phyloP scores from a whole-genome alignment of 2,888 invertebrate species.

The Troides aeacus region DNA sequence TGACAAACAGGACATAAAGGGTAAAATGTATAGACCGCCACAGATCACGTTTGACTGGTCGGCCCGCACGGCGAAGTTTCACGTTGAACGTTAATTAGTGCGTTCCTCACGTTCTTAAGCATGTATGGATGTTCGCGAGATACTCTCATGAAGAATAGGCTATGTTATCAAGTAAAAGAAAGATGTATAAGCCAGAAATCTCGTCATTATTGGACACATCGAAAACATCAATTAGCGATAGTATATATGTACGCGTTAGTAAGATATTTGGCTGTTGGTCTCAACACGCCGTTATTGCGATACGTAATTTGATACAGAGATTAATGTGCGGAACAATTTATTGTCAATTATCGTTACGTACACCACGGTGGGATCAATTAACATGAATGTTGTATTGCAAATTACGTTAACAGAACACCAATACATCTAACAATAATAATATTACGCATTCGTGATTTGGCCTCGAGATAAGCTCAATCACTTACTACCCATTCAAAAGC shows the following conservation, averaged over 20 bases:
- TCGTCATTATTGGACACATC: constrained; percentile 22
- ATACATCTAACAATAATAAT: constrained; percentile 50
- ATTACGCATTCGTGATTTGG: constrained; percentile 62
- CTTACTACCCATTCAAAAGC: constrained; percentile 35
- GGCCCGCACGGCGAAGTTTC: constrained; percentile 66
- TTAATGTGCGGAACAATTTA: constrained; percentile 76
- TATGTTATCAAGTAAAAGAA: constrained; percentile 33
- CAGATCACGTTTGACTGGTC: constrained; percentile 61
- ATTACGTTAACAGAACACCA: constrained; percentile 62
- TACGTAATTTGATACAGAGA: constrained; percentile 70
- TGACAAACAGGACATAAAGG: constrained; percentile 47
- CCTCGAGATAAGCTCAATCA: constrained; percentile 35
- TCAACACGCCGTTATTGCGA: constrained; percentile 52
- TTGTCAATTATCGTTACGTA: constrained; percentile 75
- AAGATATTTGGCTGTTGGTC: constrained; percentile 32
- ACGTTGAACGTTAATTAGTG: constrained; percentile 78
- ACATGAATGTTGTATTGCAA: constrained; percentile 73
- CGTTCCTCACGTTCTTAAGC: constrained; percentile 69
- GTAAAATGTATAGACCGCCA: constrained; percentile 55
- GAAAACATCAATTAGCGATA: constrained; percentile 7
- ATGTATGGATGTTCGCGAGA: constrained; percentile 61
- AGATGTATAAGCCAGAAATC: constrained; percentile 22
- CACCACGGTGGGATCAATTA: constrained; percentile 71
- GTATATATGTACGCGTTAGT: constrained; percentile 5
- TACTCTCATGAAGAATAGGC: constrained; percentile 47